Evolutionary conservation across 1,140 invertebrate genomes (phyloP), one percentile per base, ranked within the genome.

Genomic region (Lysiphlebus fabarum): DNA sequence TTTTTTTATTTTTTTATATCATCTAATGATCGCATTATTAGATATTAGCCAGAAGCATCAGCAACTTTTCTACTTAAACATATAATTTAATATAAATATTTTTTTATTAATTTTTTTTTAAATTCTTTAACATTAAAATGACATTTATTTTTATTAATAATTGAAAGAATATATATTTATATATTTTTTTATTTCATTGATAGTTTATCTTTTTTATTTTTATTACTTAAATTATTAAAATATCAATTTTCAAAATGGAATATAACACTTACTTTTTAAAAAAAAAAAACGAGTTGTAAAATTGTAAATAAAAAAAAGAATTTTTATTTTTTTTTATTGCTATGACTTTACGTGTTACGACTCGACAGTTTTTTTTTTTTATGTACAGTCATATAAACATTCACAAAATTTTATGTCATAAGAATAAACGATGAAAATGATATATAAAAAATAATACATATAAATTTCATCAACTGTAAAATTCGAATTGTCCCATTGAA

Each of bases 1-100:
- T 26, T 26, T 17, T 17, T 17, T 26, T 26, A 2, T 26, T 2
- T 26, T 26, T 63, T 53, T 64, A 61, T 45, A 50, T 44, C 51
- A 48, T 65, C 66, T 74, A 74, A 74, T 71, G 65, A 72, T 63
- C 66, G 69, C 70, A 74, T 75, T 74, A 75, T 75, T 74, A 70
- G 67, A 63, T 65, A 68, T 66, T 62, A 56, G 62, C 47, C 58
- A 60, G 42, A 26, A 47, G 42, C 14, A 12, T 42, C n/a, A n/a
- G n/a, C 58, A 14, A 43, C 51, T 45, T 26, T 6, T 10, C 17
- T 26, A n/a, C n/a, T 44, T 37, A 47, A 53, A 33, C n/a, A n/a
- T n/a, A 40, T 49, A 7, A 41, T 56, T 56, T n/a, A 37, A n/a
- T n/a, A 17, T 12, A 44, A 55, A 55, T 40, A 14, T 36, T n/a